Evolutionary conservation across 1,140 invertebrate genomes (phyloP).

Genomic region (Choristoneura fumiferana): DNA sequence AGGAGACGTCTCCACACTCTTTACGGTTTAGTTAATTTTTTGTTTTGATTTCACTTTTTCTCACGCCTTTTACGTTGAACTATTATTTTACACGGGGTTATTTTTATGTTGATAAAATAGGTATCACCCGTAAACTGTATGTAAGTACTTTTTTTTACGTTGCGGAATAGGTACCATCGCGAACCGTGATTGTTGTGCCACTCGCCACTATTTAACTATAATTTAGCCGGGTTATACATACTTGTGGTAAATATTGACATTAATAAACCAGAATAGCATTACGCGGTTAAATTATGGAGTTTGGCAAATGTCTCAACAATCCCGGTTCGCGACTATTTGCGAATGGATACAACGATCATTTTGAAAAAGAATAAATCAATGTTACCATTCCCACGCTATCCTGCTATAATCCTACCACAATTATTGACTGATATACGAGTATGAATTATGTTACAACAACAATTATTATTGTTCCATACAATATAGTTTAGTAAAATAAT

Average conservation of each 20-base stretch:
- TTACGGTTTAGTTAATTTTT: constrained; percentile 38
- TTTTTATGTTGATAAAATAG: neutral
- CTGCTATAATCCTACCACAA: neutral
- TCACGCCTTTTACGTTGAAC: constrained; percentile 29
- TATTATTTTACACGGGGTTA: too few relatives aligned
- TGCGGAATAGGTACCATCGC: too few relatives aligned
- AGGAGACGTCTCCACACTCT: constrained; percentile 64
- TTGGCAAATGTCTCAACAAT: too few relatives aligned
- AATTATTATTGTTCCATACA: constrained; percentile 26
- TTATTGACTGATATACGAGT: constrained; percentile 10
- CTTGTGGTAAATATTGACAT: too few relatives aligned
- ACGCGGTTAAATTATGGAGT: too few relatives aligned
- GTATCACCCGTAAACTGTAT: neutral
- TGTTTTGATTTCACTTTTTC: constrained; percentile 37
- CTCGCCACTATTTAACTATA: too few relatives aligned
- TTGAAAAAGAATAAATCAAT: neutral
- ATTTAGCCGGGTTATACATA: too few relatives aligned
- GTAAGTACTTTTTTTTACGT: neutral
- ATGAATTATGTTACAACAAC: constrained; percentile 22
- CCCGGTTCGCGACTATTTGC: too few relatives aligned
- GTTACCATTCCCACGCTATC: neutral
- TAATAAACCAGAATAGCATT: too few relatives aligned
- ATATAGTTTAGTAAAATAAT: constrained; percentile 23
- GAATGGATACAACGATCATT: too few relatives aligned
- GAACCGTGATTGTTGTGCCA: too few relatives aligned